Evolutionary conservation across 2,797 vertebrate genomes (phyloP), one percentile per base, ranked within the genome.

Genomic region (Lagorchestes hirsutus): DNA sequence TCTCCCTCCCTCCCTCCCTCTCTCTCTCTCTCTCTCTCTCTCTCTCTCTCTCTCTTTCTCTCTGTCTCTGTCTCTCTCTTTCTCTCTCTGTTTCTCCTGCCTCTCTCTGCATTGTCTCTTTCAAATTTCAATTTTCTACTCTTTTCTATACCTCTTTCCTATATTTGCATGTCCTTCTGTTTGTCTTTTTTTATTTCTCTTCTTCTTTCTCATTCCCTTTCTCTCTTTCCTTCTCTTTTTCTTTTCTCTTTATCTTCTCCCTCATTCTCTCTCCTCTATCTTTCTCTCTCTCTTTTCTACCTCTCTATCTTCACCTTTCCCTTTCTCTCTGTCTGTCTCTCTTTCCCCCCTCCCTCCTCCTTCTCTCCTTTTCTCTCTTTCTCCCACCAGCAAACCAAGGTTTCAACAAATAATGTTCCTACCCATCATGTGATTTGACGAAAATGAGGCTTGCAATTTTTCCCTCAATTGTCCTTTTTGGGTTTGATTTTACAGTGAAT

Each of bases 401-500:
- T 98, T 99, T 99, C 98, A 98, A 98, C 98, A 98, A 99, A 98
- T 99, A 99, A 99, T 98, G 98, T 98, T 98, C 97, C 96, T 97
- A 97, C 96, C 97, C 97, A 97, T 98, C 98, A 99, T 98, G 98
- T 99, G 98, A 99, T 98, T 98, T 50, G 46, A 98, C 97, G 97
- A 98, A 98, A 99, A 99, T 98, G 99, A 98, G 98, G 98, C 98
- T 98, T 98, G 98, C 98, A 98, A 98, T 98, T 98, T 99, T 98
- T 98, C 97, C 98, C 97, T 98, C 98, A 98, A 98, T 98, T 98
- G 98, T 98, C 98, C 98, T 99, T 98, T 99, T 98, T 98, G 98
- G 98, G 94, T 98, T 98, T 99, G 99, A 98, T 98, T 98, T 95
- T 97, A 92, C 94, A 93, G 97, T 98, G 98, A 97, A 97, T 98